phyloP scores from a whole-genome alignment of 2,797 vertebrate genomes.

The Lates japonicus region DNA sequence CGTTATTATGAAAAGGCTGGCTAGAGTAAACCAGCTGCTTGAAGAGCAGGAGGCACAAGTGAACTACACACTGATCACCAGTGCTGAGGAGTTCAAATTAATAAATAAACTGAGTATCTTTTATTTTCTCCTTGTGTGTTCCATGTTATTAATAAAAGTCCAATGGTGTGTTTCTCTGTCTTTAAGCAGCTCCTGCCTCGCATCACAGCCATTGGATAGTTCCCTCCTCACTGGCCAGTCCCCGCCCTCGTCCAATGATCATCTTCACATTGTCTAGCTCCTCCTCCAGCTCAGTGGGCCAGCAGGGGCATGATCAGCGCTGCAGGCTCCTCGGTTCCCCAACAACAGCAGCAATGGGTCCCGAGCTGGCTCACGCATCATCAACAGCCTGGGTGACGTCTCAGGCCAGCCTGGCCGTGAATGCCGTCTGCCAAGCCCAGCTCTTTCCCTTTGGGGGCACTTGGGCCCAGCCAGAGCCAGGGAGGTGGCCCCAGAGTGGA shows the following conservation, averaged over 20 bases:
- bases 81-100: constrained; percentile 32
- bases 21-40: constrained; percentile 46
- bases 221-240: constrained; percentile 94
- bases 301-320: constrained; percentile 85
- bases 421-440: constrained; percentile 90
- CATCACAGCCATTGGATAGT: constrained; percentile 94
- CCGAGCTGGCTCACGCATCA: constrained; percentile 82
- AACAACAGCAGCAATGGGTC: constrained; percentile 77
- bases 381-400: constrained; percentile 84
- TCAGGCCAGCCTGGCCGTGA: constrained; percentile 81
- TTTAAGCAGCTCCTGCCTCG: constrained; percentile 94
- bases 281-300: constrained; percentile 75
- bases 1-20: constrained; percentile 38
- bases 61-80: no score
- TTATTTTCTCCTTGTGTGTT: constrained; percentile 6
- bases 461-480: constrained; percentile 86
- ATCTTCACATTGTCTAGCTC: constrained; percentile 82
- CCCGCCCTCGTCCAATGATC: constrained; percentile 86
- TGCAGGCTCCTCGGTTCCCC: constrained; percentile 80
- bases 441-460: constrained; percentile 92
- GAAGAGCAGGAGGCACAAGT: constrained; percentile 34
- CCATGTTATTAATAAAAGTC: constrained; percentile 31
- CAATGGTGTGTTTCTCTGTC: constrained; percentile 11
- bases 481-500: constrained; percentile 86
- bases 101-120: constrained; percentile 33